A percentile compares a stretch with the other conserved stretches of the same genome.
These are phyloP conservation scores for Halesus radiatus DNA, from an alignment of 1,140 invertebrate genomes.

Conservation along the genomic window DNA sequence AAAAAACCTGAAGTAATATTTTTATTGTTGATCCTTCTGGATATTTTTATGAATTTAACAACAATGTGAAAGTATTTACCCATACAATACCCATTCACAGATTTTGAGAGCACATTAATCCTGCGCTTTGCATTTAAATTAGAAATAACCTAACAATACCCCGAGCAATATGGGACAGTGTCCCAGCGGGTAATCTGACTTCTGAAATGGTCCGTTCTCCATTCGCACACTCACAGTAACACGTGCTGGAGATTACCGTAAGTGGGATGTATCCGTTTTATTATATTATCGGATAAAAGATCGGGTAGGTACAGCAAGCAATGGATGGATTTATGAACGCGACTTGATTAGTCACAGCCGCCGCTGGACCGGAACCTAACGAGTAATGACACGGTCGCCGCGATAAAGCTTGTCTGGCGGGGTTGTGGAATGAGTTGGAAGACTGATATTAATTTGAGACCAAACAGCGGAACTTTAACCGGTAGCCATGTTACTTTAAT, in stretches of 20 bases:
- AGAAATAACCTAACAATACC: conserved; percentile 24
- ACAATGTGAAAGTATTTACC: background rate
- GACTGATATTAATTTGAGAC: too few relatives aligned
- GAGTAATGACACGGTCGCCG: too few relatives aligned
- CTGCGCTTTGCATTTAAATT: conserved; percentile 37
- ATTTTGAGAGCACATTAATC: conserved; percentile 26
- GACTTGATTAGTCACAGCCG: too few relatives aligned
- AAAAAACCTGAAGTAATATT: too few relatives aligned
- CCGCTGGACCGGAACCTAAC: too few relatives aligned
- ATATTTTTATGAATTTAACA: background rate
- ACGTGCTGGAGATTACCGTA: conserved; percentile 15
- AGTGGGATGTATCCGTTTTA: background rate
- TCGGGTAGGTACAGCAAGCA: too few relatives aligned
- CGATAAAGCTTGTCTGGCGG: too few relatives aligned
- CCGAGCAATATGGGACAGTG: background rate
- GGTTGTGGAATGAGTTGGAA: too few relatives aligned
- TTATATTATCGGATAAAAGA: conserved; percentile 10
- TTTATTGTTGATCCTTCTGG: background rate
- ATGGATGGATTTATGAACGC: too few relatives aligned
- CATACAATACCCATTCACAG: background rate
- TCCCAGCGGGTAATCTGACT: background rate
- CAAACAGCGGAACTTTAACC: too few relatives aligned
- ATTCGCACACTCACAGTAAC: background rate
- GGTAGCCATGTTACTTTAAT: too few relatives aligned
- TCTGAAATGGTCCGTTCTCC: conserved; percentile 6